phyloP scores from a whole-genome alignment of 1,140 invertebrate genomes.

The Pseudomyrmex pallidus region DNA sequence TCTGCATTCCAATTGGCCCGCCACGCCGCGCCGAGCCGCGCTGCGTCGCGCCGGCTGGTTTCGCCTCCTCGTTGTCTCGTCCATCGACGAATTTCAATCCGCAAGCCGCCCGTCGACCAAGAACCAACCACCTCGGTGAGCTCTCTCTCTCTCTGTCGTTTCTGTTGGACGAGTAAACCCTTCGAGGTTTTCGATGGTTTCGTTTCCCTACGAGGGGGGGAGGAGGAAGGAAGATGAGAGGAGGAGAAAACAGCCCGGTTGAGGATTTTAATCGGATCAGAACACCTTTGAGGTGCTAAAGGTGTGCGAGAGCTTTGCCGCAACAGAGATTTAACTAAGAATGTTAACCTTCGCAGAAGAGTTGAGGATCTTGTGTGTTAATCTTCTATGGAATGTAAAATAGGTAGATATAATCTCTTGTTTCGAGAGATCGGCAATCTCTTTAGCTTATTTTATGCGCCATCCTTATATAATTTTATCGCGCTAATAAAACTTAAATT shows the following conservation, averaged over 20 bases:
- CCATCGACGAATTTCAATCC: slow-evolving; percentile 75
- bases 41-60: slow-evolving; percentile 32
- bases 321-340: slow-evolving; percentile 10
- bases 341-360: neutral
- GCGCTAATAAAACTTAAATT: too few species aligned
- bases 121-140: slow-evolving; percentile 39
- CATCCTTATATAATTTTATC: too few species aligned
- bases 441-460: too few species aligned
- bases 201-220: neutral
- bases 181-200: neutral
- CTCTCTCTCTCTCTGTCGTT: neutral
- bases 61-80: slow-evolving; percentile 36
- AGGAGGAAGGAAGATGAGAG: too few species aligned
- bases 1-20: slow-evolving; percentile 85
- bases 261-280: slow-evolving; percentile 34
- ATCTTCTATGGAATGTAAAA: slow-evolving; percentile 24
- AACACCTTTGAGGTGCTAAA: slow-evolving; percentile 12
- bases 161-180: neutral
- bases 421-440: neutral
- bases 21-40: slow-evolving; percentile 38
- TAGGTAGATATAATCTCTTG: neutral
- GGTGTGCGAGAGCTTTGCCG: slow-evolving; percentile 17
- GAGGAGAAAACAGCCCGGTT: neutral
- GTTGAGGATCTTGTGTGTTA: neutral
- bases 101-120: slow-evolving; percentile 63